phyloP scores from a whole-genome alignment of 2,888 invertebrate species.

The Tuta absoluta region DNA sequence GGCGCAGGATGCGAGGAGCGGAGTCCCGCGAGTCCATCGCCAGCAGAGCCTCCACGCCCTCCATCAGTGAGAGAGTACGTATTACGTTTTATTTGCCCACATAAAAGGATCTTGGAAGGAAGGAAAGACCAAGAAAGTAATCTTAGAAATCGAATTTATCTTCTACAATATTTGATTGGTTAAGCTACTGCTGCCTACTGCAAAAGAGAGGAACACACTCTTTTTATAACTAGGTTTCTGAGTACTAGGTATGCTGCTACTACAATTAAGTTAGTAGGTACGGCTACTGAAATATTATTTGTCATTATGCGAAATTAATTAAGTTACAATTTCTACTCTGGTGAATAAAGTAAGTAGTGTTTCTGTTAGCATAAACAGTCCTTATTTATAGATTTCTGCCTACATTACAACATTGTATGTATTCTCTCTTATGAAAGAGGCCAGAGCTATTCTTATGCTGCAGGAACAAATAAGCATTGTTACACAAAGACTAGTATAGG shows the following conservation, averaged over 20 bases:
- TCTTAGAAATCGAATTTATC: too few species aligned
- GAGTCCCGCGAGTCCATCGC: conserved; percentile 75
- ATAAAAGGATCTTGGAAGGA: too few species aligned
- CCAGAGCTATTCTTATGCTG: background rate
- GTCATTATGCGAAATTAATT: too few species aligned
- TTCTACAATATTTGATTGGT: too few species aligned
- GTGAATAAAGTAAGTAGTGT: background rate
- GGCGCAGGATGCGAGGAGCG: conserved; percentile 67
- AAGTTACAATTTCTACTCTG: background rate
- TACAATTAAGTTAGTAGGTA: too few species aligned
- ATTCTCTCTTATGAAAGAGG: background rate
- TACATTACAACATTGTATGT: conserved; percentile 3
- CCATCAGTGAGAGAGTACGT: conserved; percentile 75
- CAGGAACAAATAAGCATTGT: background rate
- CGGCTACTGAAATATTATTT: too few species aligned
- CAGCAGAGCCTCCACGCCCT: conserved; percentile 76
- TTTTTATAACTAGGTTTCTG: too few species aligned
- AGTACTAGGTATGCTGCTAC: too few species aligned
- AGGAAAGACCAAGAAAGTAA: too few species aligned
- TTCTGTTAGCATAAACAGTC: background rate
- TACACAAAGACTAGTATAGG: background rate
- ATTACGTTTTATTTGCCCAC: too few species aligned
- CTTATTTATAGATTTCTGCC: background rate
- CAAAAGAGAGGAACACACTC: too few species aligned
- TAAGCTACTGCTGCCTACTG: too few species aligned